These are phyloP conservation scores for Alectura lathami DNA, from an alignment of 2,113 vertebrate genomes.

Conservation along the genomic window DNA sequence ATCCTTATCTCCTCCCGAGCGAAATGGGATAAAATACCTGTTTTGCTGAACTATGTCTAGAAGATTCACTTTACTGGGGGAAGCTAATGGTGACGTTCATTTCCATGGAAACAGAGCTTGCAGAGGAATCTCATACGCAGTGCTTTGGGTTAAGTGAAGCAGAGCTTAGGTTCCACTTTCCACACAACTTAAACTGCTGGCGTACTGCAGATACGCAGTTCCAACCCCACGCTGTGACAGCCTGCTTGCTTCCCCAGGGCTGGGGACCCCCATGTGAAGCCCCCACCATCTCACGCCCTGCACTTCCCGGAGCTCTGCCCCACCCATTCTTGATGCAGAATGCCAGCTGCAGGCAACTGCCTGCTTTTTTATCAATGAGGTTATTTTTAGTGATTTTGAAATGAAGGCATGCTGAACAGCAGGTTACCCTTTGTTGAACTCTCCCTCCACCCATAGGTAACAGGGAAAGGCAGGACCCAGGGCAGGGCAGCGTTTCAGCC, in stretches of 20 bases:
- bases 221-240: background rate
- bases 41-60: slow-evolving; percentile 21
- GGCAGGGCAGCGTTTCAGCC: background rate
- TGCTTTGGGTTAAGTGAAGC: slow-evolving; percentile 54
- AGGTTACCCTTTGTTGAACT: background rate
- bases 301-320: background rate
- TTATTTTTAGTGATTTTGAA: background rate
- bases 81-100: slow-evolving; percentile 13
- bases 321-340: background rate
- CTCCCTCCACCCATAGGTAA: background rate
- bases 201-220: background rate
- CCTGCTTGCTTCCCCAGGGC: accelerated
- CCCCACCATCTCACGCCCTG: background rate
- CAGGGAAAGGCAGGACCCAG: background rate
- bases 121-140: slow-evolving; percentile 37
- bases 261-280: background rate
- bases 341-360: background rate
- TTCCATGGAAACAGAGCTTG: slow-evolving; percentile 71
- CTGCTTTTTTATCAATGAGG: slow-evolving; percentile 22
- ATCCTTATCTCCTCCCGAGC: slow-evolving; percentile 34
- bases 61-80: background rate
- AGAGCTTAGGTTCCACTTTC: slow-evolving; percentile 40
- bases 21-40: slow-evolving; percentile 36
- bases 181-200: slow-evolving; percentile 4
- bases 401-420: background rate